Evolutionary conservation across 2,797 vertebrate genomes (phyloP), one percentile per base, ranked within the genome.

Genomic region (Lutjanus argentimaculatus): DNA sequence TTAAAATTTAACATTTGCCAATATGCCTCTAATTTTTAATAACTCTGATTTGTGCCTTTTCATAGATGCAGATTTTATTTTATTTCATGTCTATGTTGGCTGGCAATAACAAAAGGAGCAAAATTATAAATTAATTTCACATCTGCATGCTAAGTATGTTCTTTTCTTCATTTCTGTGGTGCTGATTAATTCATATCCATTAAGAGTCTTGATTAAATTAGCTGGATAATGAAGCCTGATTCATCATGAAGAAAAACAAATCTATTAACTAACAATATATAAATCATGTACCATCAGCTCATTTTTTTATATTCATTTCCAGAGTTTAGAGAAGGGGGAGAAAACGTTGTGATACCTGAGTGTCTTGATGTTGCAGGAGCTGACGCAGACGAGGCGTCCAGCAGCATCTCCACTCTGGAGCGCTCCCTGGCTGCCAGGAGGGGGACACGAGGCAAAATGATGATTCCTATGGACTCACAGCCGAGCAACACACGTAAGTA

Each of bases 401-500:
- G 97, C 80, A 94, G 96, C 10, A 97, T 99, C 89, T 98, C 98
- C 4, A 99, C 98, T 0, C 87, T 99, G 43, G 98, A 99, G 74
- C 95, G 97, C 25, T 98, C 98, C 0, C 87, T 99, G 2, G 96
- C 96, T 0, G 94, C 97, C 53, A 95, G 97, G 64, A 91, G 97
- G 74, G 96, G 97, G 8, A 97, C 97, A 0, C 93, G 98, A 10
- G 92, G 97, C 59, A 99, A 99, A 79, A 97, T 98, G 89, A 97
- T 99, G 97, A 98, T 99, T 67, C 98, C 98, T 1, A 97, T 98
- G 97, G 98, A 99, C 59, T 95, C 97, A 0, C 98, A 98, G 82
- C 95, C 98, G 4, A 97, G 68, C 93, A 99, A 97, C 90, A 96
- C 97, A 40, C 94, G 97, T 99, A 89, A 95, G 97, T 83, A 22